Percentiles rank a stretch among this genome's conserved stretches.
phyloP scores from a whole-genome alignment of 2,888 invertebrate genomes.

The Octonoba sinensis region DNA sequence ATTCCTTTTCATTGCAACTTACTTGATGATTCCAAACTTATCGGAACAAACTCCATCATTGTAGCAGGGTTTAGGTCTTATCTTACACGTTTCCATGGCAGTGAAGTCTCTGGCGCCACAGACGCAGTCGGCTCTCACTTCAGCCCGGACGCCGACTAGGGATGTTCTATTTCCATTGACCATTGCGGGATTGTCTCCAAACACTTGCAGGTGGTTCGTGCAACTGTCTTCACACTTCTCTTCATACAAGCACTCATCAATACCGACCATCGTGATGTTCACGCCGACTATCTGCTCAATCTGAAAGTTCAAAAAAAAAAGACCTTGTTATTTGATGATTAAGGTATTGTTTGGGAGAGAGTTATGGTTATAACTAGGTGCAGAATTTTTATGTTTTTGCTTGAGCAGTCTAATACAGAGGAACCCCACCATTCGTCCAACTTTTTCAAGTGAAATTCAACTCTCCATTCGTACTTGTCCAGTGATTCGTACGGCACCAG shows the following conservation, averaged over 20 bases:
- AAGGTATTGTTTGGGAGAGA: not conserved
- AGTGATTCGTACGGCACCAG: too few species aligned
- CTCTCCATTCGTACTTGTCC: too few species aligned
- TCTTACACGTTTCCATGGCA: slow-evolving; percentile 87
- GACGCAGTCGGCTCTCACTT: slow-evolving; percentile 80
- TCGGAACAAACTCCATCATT: slow-evolving; percentile 97
- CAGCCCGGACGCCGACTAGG: slow-evolving; percentile 89
- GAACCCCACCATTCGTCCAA: too few species aligned
- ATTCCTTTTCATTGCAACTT: slow-evolving; percentile 1
- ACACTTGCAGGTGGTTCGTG: slow-evolving; percentile 81
- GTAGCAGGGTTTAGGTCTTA: slow-evolving; percentile 83
- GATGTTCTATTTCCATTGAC: slow-evolving; percentile 94
- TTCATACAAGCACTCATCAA: slow-evolving; percentile 90
- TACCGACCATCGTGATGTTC: slow-evolving; percentile 87
- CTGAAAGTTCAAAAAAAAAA: slow-evolving; percentile 11
- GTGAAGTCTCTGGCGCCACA: slow-evolving; percentile 76
- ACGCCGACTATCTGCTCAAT: slow-evolving; percentile 79
- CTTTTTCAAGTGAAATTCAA: too few species aligned
- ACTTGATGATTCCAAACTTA: slow-evolving; percentile 80
- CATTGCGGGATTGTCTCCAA: slow-evolving; percentile 78
- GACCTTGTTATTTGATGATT: not conserved
- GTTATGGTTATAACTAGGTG: too few species aligned
- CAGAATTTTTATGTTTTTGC: too few species aligned
- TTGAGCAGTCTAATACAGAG: too few species aligned
- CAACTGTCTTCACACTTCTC: slow-evolving; percentile 82